Evolutionary conservation across 2,797 vertebrate genomes (phyloP).

Genomic region (Ptychadena robeensis): DNA sequence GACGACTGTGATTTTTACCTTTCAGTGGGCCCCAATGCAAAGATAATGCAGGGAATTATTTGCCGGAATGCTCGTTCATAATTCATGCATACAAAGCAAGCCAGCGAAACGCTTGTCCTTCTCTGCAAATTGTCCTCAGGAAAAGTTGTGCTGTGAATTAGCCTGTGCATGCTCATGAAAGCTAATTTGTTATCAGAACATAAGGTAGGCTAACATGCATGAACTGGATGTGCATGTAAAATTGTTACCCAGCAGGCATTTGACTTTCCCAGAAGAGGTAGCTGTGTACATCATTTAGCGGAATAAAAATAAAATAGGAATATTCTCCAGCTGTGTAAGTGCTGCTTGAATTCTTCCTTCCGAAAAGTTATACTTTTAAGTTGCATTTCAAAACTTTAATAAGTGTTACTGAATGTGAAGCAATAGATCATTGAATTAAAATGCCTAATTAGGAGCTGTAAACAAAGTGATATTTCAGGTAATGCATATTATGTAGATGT

Average conservation of each 20-base stretch:
- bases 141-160: slow-evolving; percentile 29
- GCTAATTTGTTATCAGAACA: slow-evolving; percentile 45
- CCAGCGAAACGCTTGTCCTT: slow-evolving; percentile 35
- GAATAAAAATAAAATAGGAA: slow-evolving; percentile 42
- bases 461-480: not conserved
- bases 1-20: not conserved
- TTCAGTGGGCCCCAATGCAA: not conserved
- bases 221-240: slow-evolving; percentile 38
- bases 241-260: slow-evolving; percentile 32
- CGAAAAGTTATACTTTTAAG: not conserved
- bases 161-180: slow-evolving; percentile 32
- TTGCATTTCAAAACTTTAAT: not conserved
- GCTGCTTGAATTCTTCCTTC: slow-evolving; percentile 13
- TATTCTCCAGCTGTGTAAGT: slow-evolving; percentile 8
- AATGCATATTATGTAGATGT: not conserved
- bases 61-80: slow-evolving; percentile 8
- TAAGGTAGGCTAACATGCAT: slow-evolving; percentile 43
- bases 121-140: slow-evolving; percentile 37
- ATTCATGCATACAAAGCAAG: slow-evolving; percentile 27
- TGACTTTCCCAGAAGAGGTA: slow-evolving; percentile 36
- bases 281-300: slow-evolving; percentile 40
- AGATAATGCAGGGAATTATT: slow-evolving; percentile 1
- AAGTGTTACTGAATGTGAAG: not conserved
- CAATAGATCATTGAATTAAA: not conserved
- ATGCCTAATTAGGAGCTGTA: not conserved